These are phyloP conservation scores for Microtus agrestis DNA, from an alignment of 2,797 vertebrate species.

Conservation along the genomic window DNA sequence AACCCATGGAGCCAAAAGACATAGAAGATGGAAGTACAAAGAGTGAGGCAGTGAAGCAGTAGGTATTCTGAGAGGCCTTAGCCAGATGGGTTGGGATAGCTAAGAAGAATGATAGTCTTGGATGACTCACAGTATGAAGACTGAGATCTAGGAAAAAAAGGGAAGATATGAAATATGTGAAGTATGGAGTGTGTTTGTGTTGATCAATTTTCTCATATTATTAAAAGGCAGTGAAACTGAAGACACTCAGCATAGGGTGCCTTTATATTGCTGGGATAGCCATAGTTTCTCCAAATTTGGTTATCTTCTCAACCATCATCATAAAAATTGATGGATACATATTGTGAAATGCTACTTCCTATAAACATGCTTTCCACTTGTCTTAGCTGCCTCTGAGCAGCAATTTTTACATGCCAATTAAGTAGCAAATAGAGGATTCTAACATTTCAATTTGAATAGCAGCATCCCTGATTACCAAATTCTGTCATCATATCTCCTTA, in stretches of 20 bases:
- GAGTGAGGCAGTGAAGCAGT: not conserved
- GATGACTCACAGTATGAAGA: not conserved
- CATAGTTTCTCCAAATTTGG: not conserved
- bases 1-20: not conserved
- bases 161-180: slow-evolving; percentile 43
- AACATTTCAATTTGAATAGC: not conserved
- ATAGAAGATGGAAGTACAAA: not conserved
- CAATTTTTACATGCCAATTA: slow-evolving; percentile 16
- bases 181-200: not conserved
- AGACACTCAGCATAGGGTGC: not conserved
- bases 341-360: not conserved
- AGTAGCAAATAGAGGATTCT: not conserved
- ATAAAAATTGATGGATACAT: slow-evolving; percentile 31
- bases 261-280: not conserved
- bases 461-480: not conserved
- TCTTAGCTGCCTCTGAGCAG: not conserved
- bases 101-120: not conserved
- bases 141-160: not conserved
- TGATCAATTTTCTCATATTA: not conserved
- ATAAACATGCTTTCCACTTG: not conserved
- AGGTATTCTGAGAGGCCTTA: not conserved
- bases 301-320: slow-evolving; percentile 5
- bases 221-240: slow-evolving; percentile 1
- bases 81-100: not conserved
- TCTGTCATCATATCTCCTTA: not conserved